A percentile compares a stretch with the other conserved stretches of the same genome.
phyloP scores from a whole-genome alignment of 2,888 invertebrate genomes.

The Chesias legatella region DNA sequence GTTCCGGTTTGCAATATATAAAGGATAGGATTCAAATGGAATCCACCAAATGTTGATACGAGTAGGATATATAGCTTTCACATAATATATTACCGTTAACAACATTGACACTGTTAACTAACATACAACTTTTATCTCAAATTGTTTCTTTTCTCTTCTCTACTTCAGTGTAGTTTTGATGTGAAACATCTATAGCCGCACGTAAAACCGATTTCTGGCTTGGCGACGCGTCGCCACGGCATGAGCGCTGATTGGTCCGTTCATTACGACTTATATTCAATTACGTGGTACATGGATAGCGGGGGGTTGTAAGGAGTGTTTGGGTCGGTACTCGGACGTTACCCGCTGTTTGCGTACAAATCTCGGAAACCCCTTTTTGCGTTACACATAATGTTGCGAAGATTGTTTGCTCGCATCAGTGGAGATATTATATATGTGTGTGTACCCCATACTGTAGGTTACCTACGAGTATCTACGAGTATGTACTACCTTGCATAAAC shows the following conservation, averaged over 20 bases:
- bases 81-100: slow-evolving; percentile 1
- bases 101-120: background rate
- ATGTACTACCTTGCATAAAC: too few species aligned
- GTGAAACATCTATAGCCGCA: too few species aligned
- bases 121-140: too few species aligned
- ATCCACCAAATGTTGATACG: background rate
- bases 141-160: too few species aligned
- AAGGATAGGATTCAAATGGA: slow-evolving; percentile 15
- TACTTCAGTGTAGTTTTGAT: too few species aligned
- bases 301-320: slow-evolving; percentile 33
- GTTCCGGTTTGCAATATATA: slow-evolving; percentile 18
- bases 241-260: too few species aligned
- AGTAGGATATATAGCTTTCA: slow-evolving; percentile 7
- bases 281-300: slow-evolving; percentile 46
- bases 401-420: slow-evolving; percentile 8
- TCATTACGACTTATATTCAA: slow-evolving; percentile 45
- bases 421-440: too few species aligned
- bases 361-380: slow-evolving; percentile 32
- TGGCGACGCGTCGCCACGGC: too few species aligned
- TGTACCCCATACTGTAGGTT: too few species aligned
- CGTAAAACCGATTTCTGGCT: too few species aligned
- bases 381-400: slow-evolving; percentile 22
- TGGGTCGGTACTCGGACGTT: slow-evolving; percentile 31
- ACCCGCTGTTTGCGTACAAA: slow-evolving; percentile 56
- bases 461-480: too few species aligned